phyloP scores from a whole-genome alignment of 2,113 vertebrate genomes.

The Coturnix japonica region DNA sequence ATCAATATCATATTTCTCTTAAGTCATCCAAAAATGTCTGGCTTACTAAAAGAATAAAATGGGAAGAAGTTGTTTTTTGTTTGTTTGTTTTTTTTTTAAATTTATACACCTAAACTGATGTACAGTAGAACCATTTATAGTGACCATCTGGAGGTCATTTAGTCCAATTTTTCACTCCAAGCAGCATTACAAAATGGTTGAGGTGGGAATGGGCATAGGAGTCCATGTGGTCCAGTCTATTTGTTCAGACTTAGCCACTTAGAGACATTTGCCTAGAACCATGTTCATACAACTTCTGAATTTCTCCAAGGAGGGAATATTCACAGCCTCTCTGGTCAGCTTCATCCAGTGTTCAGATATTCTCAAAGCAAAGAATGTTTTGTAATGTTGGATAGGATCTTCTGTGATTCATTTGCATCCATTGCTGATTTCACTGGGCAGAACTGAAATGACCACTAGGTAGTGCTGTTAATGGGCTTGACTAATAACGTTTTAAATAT shows the following conservation, averaged over 20 bases:
- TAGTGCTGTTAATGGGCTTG: not conserved
- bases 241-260: not conserved
- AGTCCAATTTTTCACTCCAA: not conserved
- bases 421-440: not conserved
- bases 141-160: not conserved
- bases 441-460: not conserved
- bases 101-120: not conserved
- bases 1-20: not conserved
- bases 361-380: not conserved
- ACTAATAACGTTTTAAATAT: not conserved
- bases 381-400: not conserved
- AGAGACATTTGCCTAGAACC: not conserved
- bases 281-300: not conserved
- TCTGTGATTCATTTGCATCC: not conserved
- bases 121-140: not conserved
- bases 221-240: not conserved
- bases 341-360: not conserved
- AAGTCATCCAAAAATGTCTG: not conserved
- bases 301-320: not conserved
- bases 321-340: not conserved
- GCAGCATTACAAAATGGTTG: not conserved
- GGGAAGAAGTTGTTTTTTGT: not conserved
- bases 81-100: not conserved
- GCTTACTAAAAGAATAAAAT: not conserved
- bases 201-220: not conserved